Base-by-base conservation (phyloP, 2,888 invertebrate species). In the Spialia ferax region DNA sequence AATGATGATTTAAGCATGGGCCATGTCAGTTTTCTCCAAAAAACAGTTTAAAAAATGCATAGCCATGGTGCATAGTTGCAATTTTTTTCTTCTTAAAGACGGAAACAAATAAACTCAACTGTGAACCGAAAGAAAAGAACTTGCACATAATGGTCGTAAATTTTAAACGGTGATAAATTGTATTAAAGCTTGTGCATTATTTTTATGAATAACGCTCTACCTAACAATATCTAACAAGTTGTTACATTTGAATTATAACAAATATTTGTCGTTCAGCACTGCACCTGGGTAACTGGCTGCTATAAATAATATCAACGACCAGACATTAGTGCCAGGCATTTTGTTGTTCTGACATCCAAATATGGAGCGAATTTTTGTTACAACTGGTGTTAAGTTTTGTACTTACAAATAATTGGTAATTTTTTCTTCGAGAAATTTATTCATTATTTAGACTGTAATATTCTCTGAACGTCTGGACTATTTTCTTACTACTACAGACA, bases 281-380 rank as follows among this genome's bases (percentile, higher is more conserved):
- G 11, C 63, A 64, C 56, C 56, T 64, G 63, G 48, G 56, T 48
- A 29, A 56, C 26, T 18, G 42, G 61, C n/a, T 15, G 56, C 32
- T 11, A 64, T 64, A 64, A 64, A 64, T 64, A 57, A 64, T 48
- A 64, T 35, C 55, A 55, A 61, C 48, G 32, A 5, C 60, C 60
- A 29, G 48, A 61, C 60, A 61, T 61, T 61, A 61, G 45, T 29
- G 42, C 54, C 5, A 55, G 13, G 38, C 20, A 63, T 63, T 63
- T 63, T 63, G 63, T 55, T 63, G 10, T 8, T 60, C n/a, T 54
- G 13, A 62, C 38, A 63, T 52, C 52, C 23, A 52, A 52, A 52
- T 52, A 23, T n/a, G n/a, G n/a, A n/a, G 48, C 52, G 2, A 52
- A 23, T 23, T 23, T 52, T 52, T 48, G 8, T 48, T 20, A 11